Evolutionary conservation across 2,888 invertebrate genomes (phyloP), one percentile per base, ranked within the genome.

Genomic region (Drosophila meridiana): DNA sequence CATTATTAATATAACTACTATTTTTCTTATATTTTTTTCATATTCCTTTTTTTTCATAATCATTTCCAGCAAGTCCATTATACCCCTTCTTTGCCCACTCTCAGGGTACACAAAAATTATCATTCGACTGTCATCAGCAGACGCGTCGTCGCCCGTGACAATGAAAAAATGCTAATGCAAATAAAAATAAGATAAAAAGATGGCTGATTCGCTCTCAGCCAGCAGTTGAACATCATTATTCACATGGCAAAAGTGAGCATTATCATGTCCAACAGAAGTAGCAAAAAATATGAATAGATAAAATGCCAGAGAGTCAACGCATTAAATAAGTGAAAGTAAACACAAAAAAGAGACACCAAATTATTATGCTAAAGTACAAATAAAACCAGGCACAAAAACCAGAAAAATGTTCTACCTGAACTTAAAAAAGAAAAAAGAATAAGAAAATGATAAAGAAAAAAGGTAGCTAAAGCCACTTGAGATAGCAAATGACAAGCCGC

Each of bases 161-260:
- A 69, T 83, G 78, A 66, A 86, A 86, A 83, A 83, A 55, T 70
- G 70, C 62, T 56, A 48, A 14, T 34, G 59, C 43, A 20, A 40
- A 50, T 68, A 69, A 65, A 66, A 48, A 64, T 3, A 62, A 70
- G 56, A 52, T 65, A 63, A 57, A 52, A 40, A 55, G 38, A 28
- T 55, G 38, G 58, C 62, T 66, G 60, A 76, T 70, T 68, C 57
- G 73, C 70, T 73, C 66, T 59, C 73, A 61, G 59, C 73, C 69
- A 69, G 57, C 83, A 79, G 81, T 86, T 79, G 70, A 83, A 70
- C 82, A 82, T 81, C 86, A 86, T 86, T 86, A 85, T 83, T 86
- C 80, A 87, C 88, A 73, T 73, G 70, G 65, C 66, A 78, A 69
- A 83, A 73, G 74, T 71, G 69, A 59, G 85, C 77, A 87, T 86